Percentiles rank a stretch among this genome's conserved stretches.
These are phyloP conservation scores for Ophiodon elongatus DNA, from an alignment of 2,113 vertebrate species.

Conservation along the genomic window DNA sequence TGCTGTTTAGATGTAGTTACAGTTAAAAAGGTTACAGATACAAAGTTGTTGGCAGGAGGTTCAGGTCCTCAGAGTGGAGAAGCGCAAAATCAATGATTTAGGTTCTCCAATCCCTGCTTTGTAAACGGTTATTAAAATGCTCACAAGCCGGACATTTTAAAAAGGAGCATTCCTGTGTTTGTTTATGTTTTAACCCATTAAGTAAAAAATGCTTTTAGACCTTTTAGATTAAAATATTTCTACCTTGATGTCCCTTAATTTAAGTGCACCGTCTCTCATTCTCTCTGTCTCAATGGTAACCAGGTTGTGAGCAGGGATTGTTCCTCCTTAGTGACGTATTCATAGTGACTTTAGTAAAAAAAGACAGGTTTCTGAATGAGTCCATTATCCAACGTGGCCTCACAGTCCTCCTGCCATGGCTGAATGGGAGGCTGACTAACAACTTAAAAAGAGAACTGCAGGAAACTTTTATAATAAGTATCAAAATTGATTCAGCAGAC, in stretches of 20 bases:
- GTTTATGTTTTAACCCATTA: background rate
- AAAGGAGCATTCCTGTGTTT: background rate
- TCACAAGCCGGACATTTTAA: background rate
- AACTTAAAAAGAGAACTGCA: background rate
- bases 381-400: background rate
- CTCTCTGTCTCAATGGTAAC: background rate
- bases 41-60: background rate
- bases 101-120: background rate
- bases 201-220: background rate
- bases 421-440: background rate
- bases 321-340: background rate
- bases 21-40: constrained; percentile 1
- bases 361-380: background rate
- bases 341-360: background rate
- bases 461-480: background rate
- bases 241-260: background rate
- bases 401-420: background rate
- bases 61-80: background rate
- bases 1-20: background rate
- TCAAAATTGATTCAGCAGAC: background rate
- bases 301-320: background rate
- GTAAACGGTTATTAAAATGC: background rate
- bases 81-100: background rate
- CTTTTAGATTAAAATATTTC: background rate
- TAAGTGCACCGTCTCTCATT: background rate